Conservation (phyloP, 2,113 vertebrate genomes). For the Dasypus novemcinctus region DNA sequence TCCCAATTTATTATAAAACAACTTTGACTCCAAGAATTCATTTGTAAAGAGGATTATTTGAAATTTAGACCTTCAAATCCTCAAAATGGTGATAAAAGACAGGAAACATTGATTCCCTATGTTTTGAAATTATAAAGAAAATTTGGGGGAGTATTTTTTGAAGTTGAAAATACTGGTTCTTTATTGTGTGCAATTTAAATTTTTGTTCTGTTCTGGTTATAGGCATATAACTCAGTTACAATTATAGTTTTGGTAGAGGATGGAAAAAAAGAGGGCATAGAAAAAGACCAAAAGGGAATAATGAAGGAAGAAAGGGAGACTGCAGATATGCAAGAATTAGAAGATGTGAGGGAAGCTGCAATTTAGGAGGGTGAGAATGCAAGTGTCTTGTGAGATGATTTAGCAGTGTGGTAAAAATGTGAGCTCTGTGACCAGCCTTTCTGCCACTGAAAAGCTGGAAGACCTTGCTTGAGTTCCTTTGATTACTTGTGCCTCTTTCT, state of each 20-base stretch:
- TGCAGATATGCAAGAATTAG: not conserved
- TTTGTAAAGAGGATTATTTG: constrained; percentile 46
- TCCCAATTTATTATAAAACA: constrained; percentile 49
- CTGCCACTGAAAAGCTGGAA: not conserved
- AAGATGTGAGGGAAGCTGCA: not conserved
- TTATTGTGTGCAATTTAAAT: not conserved
- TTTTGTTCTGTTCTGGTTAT: not conserved
- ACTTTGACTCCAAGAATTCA: constrained; percentile 16
- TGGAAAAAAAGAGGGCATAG: not conserved
- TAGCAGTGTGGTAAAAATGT: not conserved
- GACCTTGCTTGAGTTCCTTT: not conserved
- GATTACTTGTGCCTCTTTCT: not conserved
- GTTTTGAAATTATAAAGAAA: not conserved
- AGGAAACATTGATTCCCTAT: not conserved
- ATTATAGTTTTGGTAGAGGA: not conserved
- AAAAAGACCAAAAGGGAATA: not conserved
- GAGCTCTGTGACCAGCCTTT: not conserved
- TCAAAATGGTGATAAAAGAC: not conserved
- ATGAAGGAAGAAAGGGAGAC: not conserved
- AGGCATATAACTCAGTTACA: not conserved
- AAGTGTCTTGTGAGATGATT: not conserved
- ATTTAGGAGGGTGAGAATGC: not conserved
- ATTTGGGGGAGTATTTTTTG: not conserved
- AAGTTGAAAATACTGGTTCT: not conserved
- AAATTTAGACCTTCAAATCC: not conserved